phyloP scores from a whole-genome alignment of 92 coral and sea anemone species.

The Parazoanthus atlanticus region DNA sequence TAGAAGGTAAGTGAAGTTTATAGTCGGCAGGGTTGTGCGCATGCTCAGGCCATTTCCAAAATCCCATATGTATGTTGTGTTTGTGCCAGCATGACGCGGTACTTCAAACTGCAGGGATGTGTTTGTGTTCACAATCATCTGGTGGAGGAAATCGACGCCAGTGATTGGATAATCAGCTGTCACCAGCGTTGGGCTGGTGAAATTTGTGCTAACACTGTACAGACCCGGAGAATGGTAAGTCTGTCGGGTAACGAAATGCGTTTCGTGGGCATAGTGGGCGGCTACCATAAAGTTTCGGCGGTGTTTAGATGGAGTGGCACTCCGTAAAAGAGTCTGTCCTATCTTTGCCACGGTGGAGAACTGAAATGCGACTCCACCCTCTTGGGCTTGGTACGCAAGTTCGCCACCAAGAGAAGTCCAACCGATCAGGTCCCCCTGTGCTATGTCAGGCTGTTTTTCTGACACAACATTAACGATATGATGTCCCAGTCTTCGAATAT shows the following conservation, averaged over 20 bases:
- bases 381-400: constrained; percentile 61
- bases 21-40: constrained; percentile 48
- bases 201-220: constrained; percentile 68
- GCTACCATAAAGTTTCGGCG: constrained; percentile 72
- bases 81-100: constrained; percentile 73
- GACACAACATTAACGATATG: constrained; percentile 65
- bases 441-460: constrained; percentile 54
- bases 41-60: constrained; percentile 73
- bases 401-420: constrained; percentile 78
- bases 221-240: constrained; percentile 71
- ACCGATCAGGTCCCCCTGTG: constrained; percentile 78
- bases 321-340: constrained; percentile 69
- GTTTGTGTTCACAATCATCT: constrained; percentile 63
- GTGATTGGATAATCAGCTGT: constrained; percentile 75
- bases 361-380: constrained; percentile 59
- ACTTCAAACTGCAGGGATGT: constrained; percentile 58
- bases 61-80: constrained; percentile 78
- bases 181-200: constrained; percentile 58
- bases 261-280: constrained; percentile 79
- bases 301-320: constrained; percentile 51
- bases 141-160: constrained; percentile 58
- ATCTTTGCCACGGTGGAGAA: constrained; percentile 46
- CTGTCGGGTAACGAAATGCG: constrained; percentile 74
- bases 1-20: constrained; percentile 57
- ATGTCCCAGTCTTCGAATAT: constrained; percentile 67